Evolutionary conservation across 1,140 invertebrate species (phyloP).

Genomic region (Planococcus citri): DNA sequence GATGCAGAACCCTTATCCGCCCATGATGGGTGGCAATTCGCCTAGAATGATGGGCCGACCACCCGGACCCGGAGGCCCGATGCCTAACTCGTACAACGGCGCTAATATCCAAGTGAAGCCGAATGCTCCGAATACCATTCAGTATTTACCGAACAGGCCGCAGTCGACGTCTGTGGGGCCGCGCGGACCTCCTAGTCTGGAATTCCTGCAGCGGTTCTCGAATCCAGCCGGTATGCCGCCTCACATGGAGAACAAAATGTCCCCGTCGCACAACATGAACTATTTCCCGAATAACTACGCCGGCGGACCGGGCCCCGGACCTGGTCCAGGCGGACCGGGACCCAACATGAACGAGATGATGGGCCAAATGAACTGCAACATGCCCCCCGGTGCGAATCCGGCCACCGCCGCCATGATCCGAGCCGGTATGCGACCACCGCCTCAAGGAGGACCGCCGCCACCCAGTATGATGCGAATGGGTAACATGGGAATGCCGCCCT

Average conservation of each 20-base stretch:
- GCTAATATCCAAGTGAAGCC: conserved; percentile 87
- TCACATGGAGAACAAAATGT: conserved; percentile 57
- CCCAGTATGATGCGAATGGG: conserved; percentile 25
- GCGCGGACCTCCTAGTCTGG: conserved; percentile 74
- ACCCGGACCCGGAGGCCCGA: conserved; percentile 27
- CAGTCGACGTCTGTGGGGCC: conserved; percentile 49
- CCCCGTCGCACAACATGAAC: conserved; percentile 51
- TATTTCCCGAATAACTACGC: conserved; percentile 48
- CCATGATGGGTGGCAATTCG: conserved; percentile 21
- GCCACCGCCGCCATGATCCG: no score
- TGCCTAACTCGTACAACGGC: conserved; percentile 51
- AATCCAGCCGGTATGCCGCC: conserved; percentile 40
- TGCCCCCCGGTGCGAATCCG: conserved; percentile 8
- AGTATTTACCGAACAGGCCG: conserved; percentile 85
- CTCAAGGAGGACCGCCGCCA: no score
- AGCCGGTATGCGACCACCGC: neutral
- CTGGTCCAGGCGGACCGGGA: neutral
- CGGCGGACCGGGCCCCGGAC: neutral
- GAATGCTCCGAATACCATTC: conserved; percentile 92
- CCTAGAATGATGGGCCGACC: conserved; percentile 24
- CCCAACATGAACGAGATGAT: conserved; percentile 24
- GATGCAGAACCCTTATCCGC: conserved; percentile 26
- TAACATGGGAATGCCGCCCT: conserved; percentile 18
- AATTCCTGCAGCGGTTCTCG: conserved; percentile 79
- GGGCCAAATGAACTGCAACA: conserved; percentile 14